phyloP scores from a whole-genome alignment of 2,888 invertebrate genomes.

The Julus scandinavius region DNA sequence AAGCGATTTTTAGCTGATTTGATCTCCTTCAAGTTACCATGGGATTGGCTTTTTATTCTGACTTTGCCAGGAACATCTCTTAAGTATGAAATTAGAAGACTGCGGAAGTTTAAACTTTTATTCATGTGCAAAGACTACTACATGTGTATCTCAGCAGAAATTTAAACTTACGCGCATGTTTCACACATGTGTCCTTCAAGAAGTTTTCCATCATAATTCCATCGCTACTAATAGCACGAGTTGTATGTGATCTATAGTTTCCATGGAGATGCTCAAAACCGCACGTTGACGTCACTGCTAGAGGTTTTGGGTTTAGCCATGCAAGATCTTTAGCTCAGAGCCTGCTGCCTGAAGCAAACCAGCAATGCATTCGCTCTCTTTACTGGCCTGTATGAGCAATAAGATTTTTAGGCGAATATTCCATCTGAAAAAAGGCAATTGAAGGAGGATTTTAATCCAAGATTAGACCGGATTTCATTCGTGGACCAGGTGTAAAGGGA shows the following conservation, averaged over 20 bases:
- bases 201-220: too few species aligned
- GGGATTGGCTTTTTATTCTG: too few species aligned
- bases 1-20: too few species aligned
- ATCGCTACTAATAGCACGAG: too few species aligned
- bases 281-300: neutral
- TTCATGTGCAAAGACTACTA: too few species aligned
- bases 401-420: neutral
- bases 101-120: too few species aligned
- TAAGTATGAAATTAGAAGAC: too few species aligned
- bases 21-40: too few species aligned
- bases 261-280: neutral
- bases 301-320: neutral
- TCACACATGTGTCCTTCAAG: too few species aligned
- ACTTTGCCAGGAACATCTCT: too few species aligned
- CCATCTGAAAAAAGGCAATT: neutral
- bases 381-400: neutral
- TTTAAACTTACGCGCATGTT: too few species aligned
- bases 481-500: constrained; percentile 25
- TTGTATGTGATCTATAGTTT: neutral
- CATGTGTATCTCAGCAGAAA: too few species aligned
- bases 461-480: constrained; percentile 31
- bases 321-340: neutral
- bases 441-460: constrained; percentile 31
- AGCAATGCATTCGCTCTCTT: neutral
- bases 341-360: neutral